Evolutionary conservation across 35 echinoderm and acorn worm genomes (phyloP), one percentile per base, ranked within the genome.

Genomic region (Hemicentrotus pulcherrimus): DNA sequence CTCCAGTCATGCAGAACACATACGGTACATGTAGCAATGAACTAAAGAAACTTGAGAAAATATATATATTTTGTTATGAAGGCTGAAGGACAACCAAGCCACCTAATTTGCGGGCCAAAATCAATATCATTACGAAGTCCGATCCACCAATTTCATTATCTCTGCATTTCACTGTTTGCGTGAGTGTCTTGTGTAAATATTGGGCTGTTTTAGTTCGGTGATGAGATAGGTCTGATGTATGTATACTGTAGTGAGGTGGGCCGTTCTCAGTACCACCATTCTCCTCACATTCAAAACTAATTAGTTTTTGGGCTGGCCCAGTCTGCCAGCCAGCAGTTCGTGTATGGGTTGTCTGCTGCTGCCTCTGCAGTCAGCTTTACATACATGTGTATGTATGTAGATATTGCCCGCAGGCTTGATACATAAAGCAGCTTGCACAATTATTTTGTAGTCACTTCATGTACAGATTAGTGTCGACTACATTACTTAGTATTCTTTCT

Each of bases 181-280:
- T 13, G 88, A 90, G 88, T 45, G 88, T 47, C 88, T 90, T 90
- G 88, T 33, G 88, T 90, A 33, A 90, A 90, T 47, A 90, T 90
- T 47, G 46, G 46, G 32, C 32, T 41, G 46, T 31, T 88, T 19
- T 15, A 33, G 88, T 33, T 30, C 13, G 88, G n/a, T 47, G 88
- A 47, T 90, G 65, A 78, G 65, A 78, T 78, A 18, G 65, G 65
- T 78, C 65, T 78, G 65, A 24, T 78, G 65, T 78, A 8, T 4
- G 9, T 41, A 3, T 41, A 41, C n/a, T 10, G 10, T 55, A 14
- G 50, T 78, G n/a, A 22, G 5, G 28, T 78, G 65, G 65, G 65
- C 65, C 24, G 19, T 8, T 78, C 19, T n/a, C 65, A 55, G 50
- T 14, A 11, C 50, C 15, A 52, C 48, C 24, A 22, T 70, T 14